A percentile compares a stretch with the other conserved stretches of the same genome.
Evolutionary conservation across 2,113 vertebrate genomes (phyloP).

Genomic region (Laticauda laticaudata): DNA sequence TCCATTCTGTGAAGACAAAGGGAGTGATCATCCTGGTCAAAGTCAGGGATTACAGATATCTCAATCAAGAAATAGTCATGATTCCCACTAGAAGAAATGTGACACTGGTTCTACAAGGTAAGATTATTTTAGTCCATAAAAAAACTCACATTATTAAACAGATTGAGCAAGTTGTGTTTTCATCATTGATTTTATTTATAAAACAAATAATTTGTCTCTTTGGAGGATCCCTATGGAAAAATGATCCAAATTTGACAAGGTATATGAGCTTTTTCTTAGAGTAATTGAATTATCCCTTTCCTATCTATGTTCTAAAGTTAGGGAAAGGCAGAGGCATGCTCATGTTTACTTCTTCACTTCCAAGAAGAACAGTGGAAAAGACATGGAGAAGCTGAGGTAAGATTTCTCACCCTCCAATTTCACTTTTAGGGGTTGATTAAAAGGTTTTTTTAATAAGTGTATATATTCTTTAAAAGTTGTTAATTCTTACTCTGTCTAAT

Average conservation of each 20-base stretch:
- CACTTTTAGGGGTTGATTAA: neutral
- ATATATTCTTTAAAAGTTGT: neutral
- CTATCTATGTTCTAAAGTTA: neutral
- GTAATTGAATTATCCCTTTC: neutral
- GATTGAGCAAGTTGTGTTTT: neutral
- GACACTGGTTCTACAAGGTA: neutral
- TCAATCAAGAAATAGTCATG: neutral
- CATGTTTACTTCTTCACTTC: neutral
- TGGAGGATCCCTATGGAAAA: neutral
- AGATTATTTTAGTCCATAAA: neutral
- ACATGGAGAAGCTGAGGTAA: neutral
- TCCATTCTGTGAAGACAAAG: conserved; percentile 10
- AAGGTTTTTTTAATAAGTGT: neutral
- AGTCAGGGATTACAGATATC: neutral
- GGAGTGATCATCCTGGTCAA: neutral
- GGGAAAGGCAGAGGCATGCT: neutral
- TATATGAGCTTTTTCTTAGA: neutral
- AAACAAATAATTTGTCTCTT: neutral
- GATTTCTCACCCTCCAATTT: neutral
- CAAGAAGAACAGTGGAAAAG: neutral
- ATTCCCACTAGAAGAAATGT: neutral
- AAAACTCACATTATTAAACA: neutral
- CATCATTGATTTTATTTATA: neutral
- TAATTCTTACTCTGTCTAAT: neutral
- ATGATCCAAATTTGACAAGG: neutral